These are phyloP conservation scores for Montipora capricornis DNA, from an alignment of 64 coral and sea anemone species.

Conservation along the genomic window DNA sequence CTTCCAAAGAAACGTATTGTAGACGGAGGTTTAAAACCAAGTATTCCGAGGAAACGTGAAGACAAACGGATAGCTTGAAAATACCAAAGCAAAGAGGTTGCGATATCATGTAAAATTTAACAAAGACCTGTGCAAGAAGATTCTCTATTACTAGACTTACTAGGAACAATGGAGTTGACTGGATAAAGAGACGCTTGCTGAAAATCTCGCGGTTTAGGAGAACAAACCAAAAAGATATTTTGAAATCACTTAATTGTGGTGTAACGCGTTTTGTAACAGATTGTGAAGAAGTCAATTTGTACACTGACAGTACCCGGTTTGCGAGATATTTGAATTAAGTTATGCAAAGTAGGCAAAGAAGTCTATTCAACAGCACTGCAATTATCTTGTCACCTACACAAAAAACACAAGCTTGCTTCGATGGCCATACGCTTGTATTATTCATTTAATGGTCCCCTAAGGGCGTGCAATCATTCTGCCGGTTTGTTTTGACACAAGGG, in stretches of 20 bases:
- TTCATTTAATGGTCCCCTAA: slow-evolving; percentile 39
- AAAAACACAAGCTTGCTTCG: slow-evolving; percentile 41
- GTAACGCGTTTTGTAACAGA: background rate
- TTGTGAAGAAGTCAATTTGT: slow-evolving; percentile 17
- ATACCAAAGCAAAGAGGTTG: too few species aligned
- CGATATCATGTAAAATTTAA: too few species aligned
- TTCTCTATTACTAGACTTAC: background rate
- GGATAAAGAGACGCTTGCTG: background rate
- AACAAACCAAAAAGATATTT: background rate
- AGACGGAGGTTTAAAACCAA: background rate
- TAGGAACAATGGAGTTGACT: background rate
- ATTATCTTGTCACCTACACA: slow-evolving; percentile 48
- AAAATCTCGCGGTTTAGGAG: background rate
- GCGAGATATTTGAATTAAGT: slow-evolving; percentile 16
- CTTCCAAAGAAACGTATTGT: slow-evolving; percentile 45
- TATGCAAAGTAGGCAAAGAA: slow-evolving; percentile 51
- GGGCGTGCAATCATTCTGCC: background rate
- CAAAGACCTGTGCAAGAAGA: too few species aligned
- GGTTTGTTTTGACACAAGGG: slow-evolving; percentile 23
- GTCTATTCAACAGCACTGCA: slow-evolving; percentile 20
- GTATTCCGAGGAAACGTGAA: background rate
- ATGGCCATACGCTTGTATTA: slow-evolving; percentile 27
- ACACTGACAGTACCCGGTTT: background rate
- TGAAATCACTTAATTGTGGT: background rate
- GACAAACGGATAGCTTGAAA: background rate